Evolutionary conservation across 2,888 invertebrate species (phyloP).

Genomic region (Spodoptera littoralis): DNA sequence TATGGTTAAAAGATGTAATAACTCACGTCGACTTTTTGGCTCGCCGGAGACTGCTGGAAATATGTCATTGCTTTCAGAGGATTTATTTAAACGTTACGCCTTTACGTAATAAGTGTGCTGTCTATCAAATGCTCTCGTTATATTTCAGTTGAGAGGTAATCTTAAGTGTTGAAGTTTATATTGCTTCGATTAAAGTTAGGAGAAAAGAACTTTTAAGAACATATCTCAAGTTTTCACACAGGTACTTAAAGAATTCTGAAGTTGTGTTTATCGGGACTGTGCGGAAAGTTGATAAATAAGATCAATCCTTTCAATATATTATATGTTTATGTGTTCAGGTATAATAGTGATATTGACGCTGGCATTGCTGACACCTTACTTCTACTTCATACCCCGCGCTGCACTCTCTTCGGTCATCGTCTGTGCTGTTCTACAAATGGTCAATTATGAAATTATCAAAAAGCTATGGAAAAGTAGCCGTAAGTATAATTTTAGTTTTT

Average conservation of each 20-base stretch:
- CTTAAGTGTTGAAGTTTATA: too few relatives aligned
- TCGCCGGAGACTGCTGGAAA: conserved; percentile 27
- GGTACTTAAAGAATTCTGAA: too few relatives aligned
- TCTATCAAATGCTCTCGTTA: conserved; percentile 3
- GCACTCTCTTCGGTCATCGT: conserved; percentile 93
- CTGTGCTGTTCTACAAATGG: conserved; percentile 93
- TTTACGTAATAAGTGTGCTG: conserved; percentile 11
- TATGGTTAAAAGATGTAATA: conserved; percentile 53
- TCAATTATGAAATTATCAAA: conserved; percentile 89
- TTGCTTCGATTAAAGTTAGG: neutral
- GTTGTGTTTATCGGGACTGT: too few relatives aligned
- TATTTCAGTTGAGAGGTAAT: neutral
- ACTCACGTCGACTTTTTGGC: conserved; percentile 49
- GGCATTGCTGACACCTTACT: conserved; percentile 92
- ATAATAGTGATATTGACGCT: conserved; percentile 92
- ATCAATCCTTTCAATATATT: neutral
- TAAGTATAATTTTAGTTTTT: conserved; percentile 70
- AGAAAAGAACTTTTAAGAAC: neutral
- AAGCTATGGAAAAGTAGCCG: conserved; percentile 91
- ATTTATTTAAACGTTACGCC: conserved; percentile 27
- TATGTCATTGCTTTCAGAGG: conserved; percentile 45
- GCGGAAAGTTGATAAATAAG: too few relatives aligned
- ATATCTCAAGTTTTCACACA: too few relatives aligned
- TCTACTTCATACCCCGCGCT: conserved; percentile 92
- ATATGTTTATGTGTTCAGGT: conserved; percentile 75